These are phyloP conservation scores for Corythaixoides concolor DNA, from an alignment of 2,113 vertebrate genomes.

Conservation along the genomic window DNA sequence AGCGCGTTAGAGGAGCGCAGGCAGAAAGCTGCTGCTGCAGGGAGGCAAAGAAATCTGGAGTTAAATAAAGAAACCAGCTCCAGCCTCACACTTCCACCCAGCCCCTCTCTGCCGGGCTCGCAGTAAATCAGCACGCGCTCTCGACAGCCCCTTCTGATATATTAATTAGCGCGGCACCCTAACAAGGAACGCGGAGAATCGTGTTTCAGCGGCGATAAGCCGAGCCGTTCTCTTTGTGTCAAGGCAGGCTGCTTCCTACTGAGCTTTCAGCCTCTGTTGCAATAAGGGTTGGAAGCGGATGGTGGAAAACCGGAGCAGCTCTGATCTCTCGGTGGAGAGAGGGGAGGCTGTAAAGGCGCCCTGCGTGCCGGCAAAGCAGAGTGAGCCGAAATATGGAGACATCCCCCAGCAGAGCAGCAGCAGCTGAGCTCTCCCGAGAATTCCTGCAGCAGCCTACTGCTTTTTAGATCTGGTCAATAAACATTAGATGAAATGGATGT, in stretches of 20 bases:
- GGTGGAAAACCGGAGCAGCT: not conserved
- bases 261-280: not conserved
- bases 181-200: not conserved
- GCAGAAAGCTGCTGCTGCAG: conserved; percentile 1
- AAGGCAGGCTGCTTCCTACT: not conserved
- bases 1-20: not conserved
- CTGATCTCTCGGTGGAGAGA: not conserved
- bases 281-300: not conserved
- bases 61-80: conserved; percentile 10
- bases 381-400: not conserved
- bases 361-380: fast-evolving
- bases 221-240: not conserved
- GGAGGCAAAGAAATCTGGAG: not conserved
- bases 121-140: not conserved
- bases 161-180: not conserved
- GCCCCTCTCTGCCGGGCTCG: fast-evolving
- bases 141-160: not conserved
- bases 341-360: not conserved
- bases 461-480: conserved; percentile 14
- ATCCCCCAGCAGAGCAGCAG: not conserved
- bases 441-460: not conserved
- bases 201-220: fast-evolving
- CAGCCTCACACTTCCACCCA: not conserved
- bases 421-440: not conserved
- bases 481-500: conserved; percentile 15